Percentiles rank a stretch among this genome's conserved stretches.
phyloP scores from a whole-genome alignment of 2,113 vertebrate species.

The Isurus oxyrinchus region DNA sequence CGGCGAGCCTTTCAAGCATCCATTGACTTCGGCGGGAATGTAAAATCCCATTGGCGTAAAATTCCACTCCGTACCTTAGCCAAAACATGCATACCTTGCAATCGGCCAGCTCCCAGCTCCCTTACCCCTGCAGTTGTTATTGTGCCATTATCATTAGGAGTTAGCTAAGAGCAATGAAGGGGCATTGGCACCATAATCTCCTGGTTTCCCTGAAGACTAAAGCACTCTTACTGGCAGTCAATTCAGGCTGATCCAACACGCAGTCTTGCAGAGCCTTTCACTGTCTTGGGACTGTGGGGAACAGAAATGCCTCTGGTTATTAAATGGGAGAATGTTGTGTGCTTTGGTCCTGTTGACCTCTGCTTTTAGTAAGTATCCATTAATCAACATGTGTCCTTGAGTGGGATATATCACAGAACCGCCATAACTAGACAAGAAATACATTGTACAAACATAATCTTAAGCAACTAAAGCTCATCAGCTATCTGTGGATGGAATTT shows the following conservation, averaged over 20 bases:
- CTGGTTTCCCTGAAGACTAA: not conserved
- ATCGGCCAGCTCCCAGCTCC: not conserved
- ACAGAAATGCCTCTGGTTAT: not conserved
- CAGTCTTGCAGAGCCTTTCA: not conserved
- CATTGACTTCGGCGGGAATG: no score
- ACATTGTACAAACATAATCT: not conserved
- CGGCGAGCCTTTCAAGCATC: no score
- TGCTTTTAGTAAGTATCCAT: not conserved
- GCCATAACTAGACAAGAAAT: conserved; percentile 8
- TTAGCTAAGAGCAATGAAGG: not conserved
- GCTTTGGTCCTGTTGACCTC: not conserved
- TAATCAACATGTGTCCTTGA: not conserved
- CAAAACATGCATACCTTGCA: not conserved
- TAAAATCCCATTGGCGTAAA: no score
- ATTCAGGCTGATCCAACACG: not conserved
- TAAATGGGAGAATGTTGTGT: not conserved
- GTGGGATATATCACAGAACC: not conserved
- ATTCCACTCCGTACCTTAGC: no score
- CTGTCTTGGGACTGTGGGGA: not conserved
- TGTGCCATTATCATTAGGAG: not conserved
- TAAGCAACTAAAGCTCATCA: not conserved
- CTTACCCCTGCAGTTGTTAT: not conserved
- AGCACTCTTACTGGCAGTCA: not conserved
- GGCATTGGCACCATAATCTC: no score
- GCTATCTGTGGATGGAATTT: not conserved